Base-by-base conservation (phyloP, 1,140 invertebrate genomes). In the Propsilocerus akamusi region DNA sequence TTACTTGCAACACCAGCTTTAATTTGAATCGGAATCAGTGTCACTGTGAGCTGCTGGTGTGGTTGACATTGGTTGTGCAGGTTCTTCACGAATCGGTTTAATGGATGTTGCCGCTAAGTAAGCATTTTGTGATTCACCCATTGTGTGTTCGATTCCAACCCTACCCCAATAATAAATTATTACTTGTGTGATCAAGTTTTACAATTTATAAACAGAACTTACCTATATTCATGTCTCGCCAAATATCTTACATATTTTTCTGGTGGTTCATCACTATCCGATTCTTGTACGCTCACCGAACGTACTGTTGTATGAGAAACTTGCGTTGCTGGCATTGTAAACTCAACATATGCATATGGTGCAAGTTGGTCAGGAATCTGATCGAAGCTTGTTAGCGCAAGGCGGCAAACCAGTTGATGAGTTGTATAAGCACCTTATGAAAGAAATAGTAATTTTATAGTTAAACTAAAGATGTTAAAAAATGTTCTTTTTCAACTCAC, bases 181-280 rank as follows among this genome's bases (percentile, higher is more conserved):
- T 25, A 49, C 17, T 25, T 32, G 5, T 53, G 17, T 22, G 11
- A 20, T 6, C 17, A 34, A 46, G 5, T 24, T 5, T 26, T n/a
- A 28, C 12, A 2, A 28, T 28, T 26, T 48, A 22, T 17, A 17
- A 22, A 47, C 14, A 26, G 26, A 28, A 69, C 73, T 72, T 64
- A 86, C 84, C 77, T 84, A 71, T 97, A 97, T 63, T 97, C 88
- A 68, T 96, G 93, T 54, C 92, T 79, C n/a, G 94, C 91, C 51
- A 97, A 74, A 67, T 98, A 96, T 53, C 90, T 76, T 5, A 98
- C 94, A 70, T 96, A 99, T 71, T 98, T 99, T 69, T 99, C 96
- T 5, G 96, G 95, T 10, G 95, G 92, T 59, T 92, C 85, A 53
- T 87, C 89, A 47, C 80, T 81, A 67, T 91, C 88, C 55, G 82